phyloP scores from a whole-genome alignment of 2,113 vertebrate species.

The Halcyon malimbica region DNA sequence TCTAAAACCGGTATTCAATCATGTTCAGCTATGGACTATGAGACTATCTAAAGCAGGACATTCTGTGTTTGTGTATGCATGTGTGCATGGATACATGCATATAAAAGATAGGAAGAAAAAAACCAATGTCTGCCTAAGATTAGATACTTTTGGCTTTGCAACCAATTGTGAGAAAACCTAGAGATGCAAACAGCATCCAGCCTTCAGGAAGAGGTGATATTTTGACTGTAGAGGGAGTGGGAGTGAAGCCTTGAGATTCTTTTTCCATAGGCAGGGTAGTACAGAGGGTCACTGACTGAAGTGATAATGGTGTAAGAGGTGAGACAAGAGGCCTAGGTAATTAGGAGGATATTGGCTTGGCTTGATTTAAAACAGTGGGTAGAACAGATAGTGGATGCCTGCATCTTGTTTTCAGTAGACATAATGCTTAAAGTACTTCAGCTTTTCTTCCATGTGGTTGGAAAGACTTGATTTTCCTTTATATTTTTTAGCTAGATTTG shows the following conservation, averaged over 20 bases:
- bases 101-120: neutral
- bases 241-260: neutral
- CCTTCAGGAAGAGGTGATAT: neutral
- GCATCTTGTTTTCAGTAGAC: neutral
- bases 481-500: neutral
- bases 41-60: neutral
- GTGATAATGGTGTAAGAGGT: neutral
- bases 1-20: neutral
- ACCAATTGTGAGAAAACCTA: neutral
- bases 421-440: neutral
- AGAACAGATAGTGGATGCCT: neutral
- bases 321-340: neutral
- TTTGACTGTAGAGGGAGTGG: neutral
- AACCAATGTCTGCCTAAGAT: neutral
- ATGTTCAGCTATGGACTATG: neutral
- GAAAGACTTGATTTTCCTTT: neutral
- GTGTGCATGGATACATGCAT: fast-evolving
- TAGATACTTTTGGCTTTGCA: neutral
- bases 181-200: neutral
- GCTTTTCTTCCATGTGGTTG: neutral
- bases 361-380: neutral
- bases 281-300: neutral
- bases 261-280: neutral
- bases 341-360: neutral
- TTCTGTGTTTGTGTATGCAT: neutral